Conservation (phyloP, 2,797 vertebrate species). For the Semotilus atromaculatus region DNA sequence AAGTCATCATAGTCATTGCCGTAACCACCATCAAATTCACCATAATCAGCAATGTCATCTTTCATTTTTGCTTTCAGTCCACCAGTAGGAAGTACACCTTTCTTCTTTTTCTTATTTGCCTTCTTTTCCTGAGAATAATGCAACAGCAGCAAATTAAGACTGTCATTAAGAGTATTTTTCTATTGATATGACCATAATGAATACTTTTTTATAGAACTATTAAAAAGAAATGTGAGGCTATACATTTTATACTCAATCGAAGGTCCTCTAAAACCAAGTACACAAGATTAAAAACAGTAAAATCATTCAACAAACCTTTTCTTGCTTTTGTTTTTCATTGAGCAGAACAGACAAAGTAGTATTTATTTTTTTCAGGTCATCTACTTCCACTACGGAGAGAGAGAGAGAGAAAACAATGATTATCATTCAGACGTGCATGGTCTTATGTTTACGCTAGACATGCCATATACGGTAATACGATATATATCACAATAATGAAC, state of each 20-base stretch:
- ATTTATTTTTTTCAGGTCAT: conserved; percentile 97
- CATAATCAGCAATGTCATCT: conserved; percentile 92
- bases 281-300: background rate
- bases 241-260: background rate
- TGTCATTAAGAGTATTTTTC: background rate
- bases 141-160: conserved; percentile 3
- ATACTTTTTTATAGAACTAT: background rate
- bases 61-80: conserved; percentile 95
- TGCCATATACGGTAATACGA: background rate
- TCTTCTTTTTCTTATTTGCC: conserved; percentile 96
- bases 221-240: background rate
- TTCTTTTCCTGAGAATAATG: conserved; percentile 86
- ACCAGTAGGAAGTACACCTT: conserved; percentile 88
- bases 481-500: background rate
- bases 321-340: conserved; percentile 98
- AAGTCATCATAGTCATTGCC: conserved; percentile 95
- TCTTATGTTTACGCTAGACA: background rate
- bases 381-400: conserved; percentile 88
- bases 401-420: background rate
- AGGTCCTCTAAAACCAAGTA: background rate
- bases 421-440: background rate
- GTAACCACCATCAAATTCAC: conserved; percentile 88
- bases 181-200: background rate
- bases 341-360: conserved; percentile 93
- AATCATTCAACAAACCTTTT: conserved; percentile 87